These are phyloP conservation scores for Haemorhous mexicanus DNA, from an alignment of 2,113 vertebrate genomes.

Conservation along the genomic window DNA sequence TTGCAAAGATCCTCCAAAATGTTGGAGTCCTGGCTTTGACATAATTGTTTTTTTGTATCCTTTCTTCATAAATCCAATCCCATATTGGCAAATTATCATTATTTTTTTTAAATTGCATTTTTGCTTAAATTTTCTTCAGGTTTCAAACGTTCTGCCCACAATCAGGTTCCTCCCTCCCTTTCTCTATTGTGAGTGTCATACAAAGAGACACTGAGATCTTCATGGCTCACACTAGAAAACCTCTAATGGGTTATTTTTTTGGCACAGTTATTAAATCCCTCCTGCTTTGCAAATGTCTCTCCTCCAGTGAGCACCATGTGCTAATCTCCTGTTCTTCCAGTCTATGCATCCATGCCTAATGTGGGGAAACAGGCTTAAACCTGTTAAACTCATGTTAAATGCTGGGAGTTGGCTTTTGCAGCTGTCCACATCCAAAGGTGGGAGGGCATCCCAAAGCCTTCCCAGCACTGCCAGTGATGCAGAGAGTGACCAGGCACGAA, in stretches of 20 bases:
- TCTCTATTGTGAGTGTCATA: not conserved
- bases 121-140: not conserved
- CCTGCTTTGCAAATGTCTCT: not conserved
- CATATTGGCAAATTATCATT: not conserved
- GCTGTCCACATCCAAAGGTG: not conserved
- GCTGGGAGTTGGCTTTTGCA: not conserved
- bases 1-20: not conserved
- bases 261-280: not conserved
- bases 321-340: constrained; percentile 55
- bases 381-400: constrained; percentile 50
- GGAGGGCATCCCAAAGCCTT: not conserved
- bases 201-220: not conserved
- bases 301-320: constrained; percentile 15
- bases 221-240: not conserved
- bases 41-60: not conserved
- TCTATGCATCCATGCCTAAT: constrained; percentile 50
- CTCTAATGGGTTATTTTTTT: not conserved
- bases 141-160: not conserved
- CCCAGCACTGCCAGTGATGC: rapidly evolving
- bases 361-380: constrained; percentile 53
- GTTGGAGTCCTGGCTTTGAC: not conserved
- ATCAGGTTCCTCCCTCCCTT: not conserved
- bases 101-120: not conserved
- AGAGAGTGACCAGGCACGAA: not conserved
- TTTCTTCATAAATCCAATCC: not conserved